Evolutionary conservation across 2,888 invertebrate genomes (phyloP).

Genomic region (Oscheius sp.): DNA sequence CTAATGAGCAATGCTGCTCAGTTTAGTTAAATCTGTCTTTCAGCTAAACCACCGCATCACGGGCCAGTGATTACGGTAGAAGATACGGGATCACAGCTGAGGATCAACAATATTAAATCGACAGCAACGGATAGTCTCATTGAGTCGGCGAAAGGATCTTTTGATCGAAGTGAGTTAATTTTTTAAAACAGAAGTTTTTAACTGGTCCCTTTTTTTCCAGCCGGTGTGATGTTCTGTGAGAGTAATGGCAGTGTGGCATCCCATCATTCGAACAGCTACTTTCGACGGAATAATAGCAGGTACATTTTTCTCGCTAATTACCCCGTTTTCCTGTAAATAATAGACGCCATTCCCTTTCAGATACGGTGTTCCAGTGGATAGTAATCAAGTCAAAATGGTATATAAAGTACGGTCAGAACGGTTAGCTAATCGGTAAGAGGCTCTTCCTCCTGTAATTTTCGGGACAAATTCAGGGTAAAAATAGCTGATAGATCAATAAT

Average conservation of each 20-base stretch:
- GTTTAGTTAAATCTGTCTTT: constrained; percentile 11
- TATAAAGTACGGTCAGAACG: constrained; percentile 69
- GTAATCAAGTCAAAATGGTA: constrained; percentile 70
- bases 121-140: constrained; percentile 53
- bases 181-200: background rate
- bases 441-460: constrained; percentile 26
- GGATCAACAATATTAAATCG: constrained; percentile 54
- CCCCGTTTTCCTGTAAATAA: no score
- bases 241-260: constrained; percentile 57
- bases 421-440: background rate
- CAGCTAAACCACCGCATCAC: constrained; percentile 43
- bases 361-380: constrained; percentile 71
- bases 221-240: constrained; percentile 50
- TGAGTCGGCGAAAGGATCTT: constrained; percentile 52
- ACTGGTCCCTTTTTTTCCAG: no score
- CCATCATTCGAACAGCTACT: constrained; percentile 49
- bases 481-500: constrained; percentile 54
- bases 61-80: constrained; percentile 68
- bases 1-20: constrained; percentile 16
- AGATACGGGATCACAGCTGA: constrained; percentile 65
- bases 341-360: no score
- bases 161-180: constrained; percentile 49
- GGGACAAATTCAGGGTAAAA: constrained; percentile 30
- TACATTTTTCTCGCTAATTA: no score
- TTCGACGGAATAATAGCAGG: constrained; percentile 65